Percentiles rank a stretch among this genome's conserved stretches.
phyloP scores from a whole-genome alignment of 2,888 invertebrate species.

The Nipponacmea schrenckii region DNA sequence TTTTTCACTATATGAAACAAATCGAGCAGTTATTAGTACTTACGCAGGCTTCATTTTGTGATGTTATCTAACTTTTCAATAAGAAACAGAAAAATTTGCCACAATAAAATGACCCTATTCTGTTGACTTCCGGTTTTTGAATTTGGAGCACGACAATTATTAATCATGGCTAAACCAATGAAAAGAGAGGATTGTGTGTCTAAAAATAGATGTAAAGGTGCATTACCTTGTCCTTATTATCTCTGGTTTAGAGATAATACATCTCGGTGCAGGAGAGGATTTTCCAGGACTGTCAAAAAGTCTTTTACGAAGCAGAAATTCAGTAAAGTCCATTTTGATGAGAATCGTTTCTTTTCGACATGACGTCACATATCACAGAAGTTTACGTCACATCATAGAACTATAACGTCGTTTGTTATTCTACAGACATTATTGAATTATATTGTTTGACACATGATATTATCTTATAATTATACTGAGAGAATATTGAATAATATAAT shows the following conservation, averaged over 20 bases:
- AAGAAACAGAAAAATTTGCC: conserved; percentile 7
- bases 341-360: too few relatives aligned
- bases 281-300: background rate
- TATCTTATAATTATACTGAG: too few relatives aligned
- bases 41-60: background rate
- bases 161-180: background rate
- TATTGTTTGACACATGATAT: too few relatives aligned
- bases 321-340: background rate
- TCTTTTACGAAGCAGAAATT: background rate
- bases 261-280: background rate
- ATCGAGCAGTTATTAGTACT: background rate
- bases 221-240: background rate
- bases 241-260: background rate
- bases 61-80: background rate
- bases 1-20: too few relatives aligned
- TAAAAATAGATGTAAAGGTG: background rate
- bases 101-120: background rate
- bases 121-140: conserved; percentile 32
- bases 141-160: conserved; percentile 23
- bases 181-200: background rate
- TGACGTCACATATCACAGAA: too few relatives aligned
- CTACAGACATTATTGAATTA: too few relatives aligned
- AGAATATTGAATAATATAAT: too few relatives aligned
- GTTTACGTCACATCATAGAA: too few relatives aligned
- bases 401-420: too few relatives aligned